Evolutionary conservation across 2,113 vertebrate genomes (phyloP), one percentile per base, ranked within the genome.

Genomic region (Siniperca chuatsi): DNA sequence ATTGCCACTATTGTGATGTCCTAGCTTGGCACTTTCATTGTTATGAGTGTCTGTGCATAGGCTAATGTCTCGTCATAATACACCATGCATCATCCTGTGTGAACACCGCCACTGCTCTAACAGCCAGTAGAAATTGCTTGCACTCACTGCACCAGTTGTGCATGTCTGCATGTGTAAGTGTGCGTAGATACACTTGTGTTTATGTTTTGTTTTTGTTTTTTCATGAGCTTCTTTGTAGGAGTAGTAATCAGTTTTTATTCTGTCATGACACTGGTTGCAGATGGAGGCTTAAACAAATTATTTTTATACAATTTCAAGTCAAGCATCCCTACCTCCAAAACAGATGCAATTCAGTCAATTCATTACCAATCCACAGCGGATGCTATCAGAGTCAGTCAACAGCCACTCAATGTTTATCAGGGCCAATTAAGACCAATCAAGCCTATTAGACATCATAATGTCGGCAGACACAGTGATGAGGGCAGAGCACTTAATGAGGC

Each of bases 341-440:
- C 86, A 90, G 85, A 92, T 76, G 86, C 91, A 89, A 84, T 91
- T 81, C 83, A 91, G 83, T 90, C 90, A 88, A 82, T 92, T 92
- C 92, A 93, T 94, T 90, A 93, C 69, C 80, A 76, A 88, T 86
- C 81, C 89, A 86, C 79, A 83, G 80, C n/a, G 78, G 91, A 92
- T 90, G 89, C 91, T 92, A 93, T 93, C 94, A 86, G 91, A 93
- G 87, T 89, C 90, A 89, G 93, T 91, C 90, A 94, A 93, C 92
- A 92, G 91, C 93, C 92, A 92, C 91, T 95, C 91, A 67, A 72
- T 93, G 91, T 96, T 94, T 93, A 95, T 95, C 90, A 92, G 90
- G 84, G 87, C 92, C 92, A 95, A 91, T 96, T 94, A 95, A 91
- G 91, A 91, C 89, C 92, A 94, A 94, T 96, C 94, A 94, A 77